Percentiles rank a stretch among this genome's conserved stretches.
Conservation (phyloP, 2,888 invertebrate species). For the Thysanoteuthis rhombus region DNA sequence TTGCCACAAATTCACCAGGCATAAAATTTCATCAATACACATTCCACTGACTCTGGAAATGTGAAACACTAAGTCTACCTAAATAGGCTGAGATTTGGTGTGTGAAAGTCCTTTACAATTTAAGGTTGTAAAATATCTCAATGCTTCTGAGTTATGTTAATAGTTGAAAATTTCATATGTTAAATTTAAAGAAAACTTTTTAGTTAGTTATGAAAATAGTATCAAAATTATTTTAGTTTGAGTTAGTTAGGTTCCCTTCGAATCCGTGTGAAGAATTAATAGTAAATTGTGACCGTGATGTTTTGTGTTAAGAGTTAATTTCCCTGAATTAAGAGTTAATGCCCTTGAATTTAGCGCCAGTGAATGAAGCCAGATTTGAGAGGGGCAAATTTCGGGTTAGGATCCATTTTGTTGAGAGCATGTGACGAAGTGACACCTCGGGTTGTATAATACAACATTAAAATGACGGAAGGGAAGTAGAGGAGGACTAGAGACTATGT, state of each 20-base stretch:
- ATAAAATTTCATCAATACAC: too few relatives aligned
- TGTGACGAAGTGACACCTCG: background rate
- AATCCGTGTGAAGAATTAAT: background rate
- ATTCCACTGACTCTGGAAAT: too few relatives aligned
- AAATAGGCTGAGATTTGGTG: too few relatives aligned
- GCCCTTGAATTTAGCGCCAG: background rate
- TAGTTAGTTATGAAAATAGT: too few relatives aligned
- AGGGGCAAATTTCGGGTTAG: background rate
- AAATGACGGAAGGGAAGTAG: background rate
- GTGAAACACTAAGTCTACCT: too few relatives aligned
- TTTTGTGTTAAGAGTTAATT: background rate
- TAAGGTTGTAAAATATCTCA: too few relatives aligned
- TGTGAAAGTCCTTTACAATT: too few relatives aligned
- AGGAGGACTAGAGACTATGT: background rate
- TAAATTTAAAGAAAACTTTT: too few relatives aligned
- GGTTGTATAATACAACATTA: background rate
- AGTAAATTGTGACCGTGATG: background rate
- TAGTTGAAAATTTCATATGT: too few relatives aligned
- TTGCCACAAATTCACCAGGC: too few relatives aligned
- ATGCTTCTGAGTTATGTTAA: too few relatives aligned
- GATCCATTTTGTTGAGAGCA: background rate
- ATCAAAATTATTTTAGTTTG: too few relatives aligned
- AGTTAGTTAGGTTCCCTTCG: background rate
- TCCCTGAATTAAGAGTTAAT: background rate
- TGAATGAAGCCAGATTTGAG: background rate